Percentiles rank a stretch among this genome's conserved stretches.
phyloP scores from a whole-genome alignment of 1,140 invertebrate species.

The Trachymyrmex septentrionalis region DNA sequence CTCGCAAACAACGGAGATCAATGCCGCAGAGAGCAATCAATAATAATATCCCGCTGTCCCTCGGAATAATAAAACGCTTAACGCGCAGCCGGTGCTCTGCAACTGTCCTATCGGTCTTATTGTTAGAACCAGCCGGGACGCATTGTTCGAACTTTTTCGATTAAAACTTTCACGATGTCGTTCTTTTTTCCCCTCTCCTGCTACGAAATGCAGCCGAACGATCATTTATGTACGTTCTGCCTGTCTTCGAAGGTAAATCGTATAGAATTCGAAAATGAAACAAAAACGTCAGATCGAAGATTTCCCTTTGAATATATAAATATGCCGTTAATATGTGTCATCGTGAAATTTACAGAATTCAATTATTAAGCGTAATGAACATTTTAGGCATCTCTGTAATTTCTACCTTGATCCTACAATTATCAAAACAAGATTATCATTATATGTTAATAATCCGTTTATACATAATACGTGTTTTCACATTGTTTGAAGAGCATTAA shows the following conservation, averaged over 20 bases:
- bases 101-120: conserved; percentile 67
- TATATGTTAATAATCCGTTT: too few relatives aligned
- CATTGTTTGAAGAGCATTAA: background rate
- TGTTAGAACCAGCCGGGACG: conserved; percentile 66
- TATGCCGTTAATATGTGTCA: background rate
- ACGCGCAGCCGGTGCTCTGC: conserved; percentile 30
- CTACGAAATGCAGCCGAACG: conserved; percentile 57
- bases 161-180: conserved; percentile 74
- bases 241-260: conserved; percentile 59
- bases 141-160: conserved; percentile 80
- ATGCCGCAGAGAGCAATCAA: conserved; percentile 51
- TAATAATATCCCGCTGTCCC: conserved; percentile 46
- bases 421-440: conserved; percentile 1
- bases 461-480: background rate
- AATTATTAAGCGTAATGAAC: background rate
- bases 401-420: background rate
- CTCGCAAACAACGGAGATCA: conserved; percentile 50
- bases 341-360: conserved; percentile 12
- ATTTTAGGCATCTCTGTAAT: background rate
- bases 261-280: background rate
- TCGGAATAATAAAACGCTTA: conserved; percentile 68
- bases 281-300: background rate
- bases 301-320: background rate
- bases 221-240: conserved; percentile 68
- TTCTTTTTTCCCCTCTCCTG: conserved; percentile 50